A percentile compares a stretch with the other conserved stretches of the same genome.
Evolutionary conservation across 2,797 vertebrate genomes (phyloP).

Genomic region (Tokudaia tokunoshimensis): DNA sequence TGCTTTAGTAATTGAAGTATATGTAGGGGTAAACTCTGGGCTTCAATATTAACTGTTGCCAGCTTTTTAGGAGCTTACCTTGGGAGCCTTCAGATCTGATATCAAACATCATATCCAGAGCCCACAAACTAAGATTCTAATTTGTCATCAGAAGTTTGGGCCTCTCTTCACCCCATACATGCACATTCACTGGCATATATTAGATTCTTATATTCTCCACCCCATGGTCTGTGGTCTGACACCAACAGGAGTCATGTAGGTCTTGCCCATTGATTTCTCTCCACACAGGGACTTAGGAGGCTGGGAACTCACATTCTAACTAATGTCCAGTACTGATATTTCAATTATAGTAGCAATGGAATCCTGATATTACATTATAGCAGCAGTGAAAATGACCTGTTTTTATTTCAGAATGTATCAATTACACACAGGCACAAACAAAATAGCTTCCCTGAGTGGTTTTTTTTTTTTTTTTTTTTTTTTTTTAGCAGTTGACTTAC

Average conservation of each 20-base stretch:
- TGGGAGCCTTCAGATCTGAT: background rate
- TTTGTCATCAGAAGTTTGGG: background rate
- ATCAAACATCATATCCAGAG: background rate
- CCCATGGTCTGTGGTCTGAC: background rate
- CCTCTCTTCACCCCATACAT: background rate
- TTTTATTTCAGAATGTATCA: constrained; percentile 16
- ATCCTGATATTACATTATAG: background rate
- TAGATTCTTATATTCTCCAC: too few species aligned
- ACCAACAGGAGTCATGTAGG: background rate
- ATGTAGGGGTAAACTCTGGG: background rate
- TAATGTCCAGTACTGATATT: constrained; percentile 4
- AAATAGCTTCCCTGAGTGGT: too few species aligned
- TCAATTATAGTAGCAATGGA: background rate
- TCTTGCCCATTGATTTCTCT: background rate
- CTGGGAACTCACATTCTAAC: background rate
- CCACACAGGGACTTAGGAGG: background rate
- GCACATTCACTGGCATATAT: background rate
- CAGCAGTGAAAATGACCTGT: background rate
- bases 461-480: background rate
- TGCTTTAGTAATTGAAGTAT: background rate
- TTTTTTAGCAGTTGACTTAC: background rate
- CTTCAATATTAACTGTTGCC: too few species aligned
- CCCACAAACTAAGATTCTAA: background rate
- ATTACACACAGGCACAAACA: background rate
- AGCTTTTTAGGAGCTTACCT: background rate